Evolutionary conservation across 1,140 invertebrate genomes (phyloP).

Genomic region (Alviniconcha marisindica): DNA sequence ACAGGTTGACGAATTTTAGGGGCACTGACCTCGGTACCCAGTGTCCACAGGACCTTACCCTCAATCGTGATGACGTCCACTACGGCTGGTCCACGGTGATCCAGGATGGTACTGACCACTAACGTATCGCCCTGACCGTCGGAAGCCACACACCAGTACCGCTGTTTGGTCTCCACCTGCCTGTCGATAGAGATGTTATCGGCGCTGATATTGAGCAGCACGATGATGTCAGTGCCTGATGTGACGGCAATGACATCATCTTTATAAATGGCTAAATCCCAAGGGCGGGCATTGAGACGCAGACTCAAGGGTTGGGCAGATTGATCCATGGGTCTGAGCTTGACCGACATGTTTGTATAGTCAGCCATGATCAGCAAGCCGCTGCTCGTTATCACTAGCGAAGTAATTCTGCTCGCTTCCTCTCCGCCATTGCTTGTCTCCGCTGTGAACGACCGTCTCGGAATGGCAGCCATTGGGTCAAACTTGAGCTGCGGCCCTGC

Average conservation of each 20-base stretch:
- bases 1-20: not conserved
- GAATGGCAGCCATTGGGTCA: no score
- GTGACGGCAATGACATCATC: not conserved
- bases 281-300: not conserved
- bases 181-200: not conserved
- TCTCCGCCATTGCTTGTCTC: no score
- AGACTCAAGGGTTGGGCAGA: no score
- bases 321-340: no score
- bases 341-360: no score
- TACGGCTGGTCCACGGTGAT: not conserved
- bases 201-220: not conserved
- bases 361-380: no score
- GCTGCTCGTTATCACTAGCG: no score
- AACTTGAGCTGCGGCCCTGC: no score
- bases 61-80: not conserved
- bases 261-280: not conserved
- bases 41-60: not conserved
- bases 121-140: not conserved
- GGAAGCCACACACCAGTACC: not conserved
- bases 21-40: not conserved
- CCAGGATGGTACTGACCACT: not conserved
- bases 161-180: not conserved
- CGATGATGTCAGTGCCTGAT: not conserved
- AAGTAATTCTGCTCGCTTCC: no score
- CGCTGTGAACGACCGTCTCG: no score